Conservation (phyloP, 1,140 invertebrate genomes). For the Kradibia gibbosae region DNA sequence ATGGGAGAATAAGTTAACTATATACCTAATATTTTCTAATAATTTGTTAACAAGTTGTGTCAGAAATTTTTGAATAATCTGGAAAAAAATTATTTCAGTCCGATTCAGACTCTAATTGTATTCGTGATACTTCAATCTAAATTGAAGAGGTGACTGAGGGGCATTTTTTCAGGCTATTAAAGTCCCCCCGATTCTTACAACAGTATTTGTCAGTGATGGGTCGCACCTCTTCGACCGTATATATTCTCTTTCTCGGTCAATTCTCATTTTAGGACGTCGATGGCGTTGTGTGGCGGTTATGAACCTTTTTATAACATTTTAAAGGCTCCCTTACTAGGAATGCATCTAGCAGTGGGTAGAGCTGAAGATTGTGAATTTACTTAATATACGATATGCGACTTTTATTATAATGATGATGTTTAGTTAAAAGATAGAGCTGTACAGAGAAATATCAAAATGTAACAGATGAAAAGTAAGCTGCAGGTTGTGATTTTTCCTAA, state of each 20-base stretch:
- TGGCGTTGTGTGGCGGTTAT: constrained; percentile 31
- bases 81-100: not conserved
- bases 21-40: not conserved
- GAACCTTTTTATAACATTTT: constrained; percentile 46
- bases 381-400: constrained; percentile 54
- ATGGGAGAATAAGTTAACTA: not conserved
- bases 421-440: not conserved
- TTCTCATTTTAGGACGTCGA: not conserved
- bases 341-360: constrained; percentile 56
- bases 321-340: constrained; percentile 39
- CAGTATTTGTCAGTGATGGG: constrained; percentile 44
- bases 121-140: constrained; percentile 13
- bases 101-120: not conserved
- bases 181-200: constrained; percentile 22
- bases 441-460: not conserved
- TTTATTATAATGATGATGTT: constrained; percentile 25
- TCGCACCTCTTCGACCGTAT: constrained; percentile 30
- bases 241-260: constrained; percentile 4
- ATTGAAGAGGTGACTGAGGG: constrained; percentile 3
- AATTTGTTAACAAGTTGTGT: not conserved
- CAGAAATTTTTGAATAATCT: not conserved
- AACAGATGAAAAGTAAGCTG: not conserved
- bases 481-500: too few relatives aligned
- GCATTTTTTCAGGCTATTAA: constrained; percentile 17
- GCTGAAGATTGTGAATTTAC: constrained; percentile 60